Conservation (phyloP, 2,797 vertebrate species). For the Lacerta viridis region DNA sequence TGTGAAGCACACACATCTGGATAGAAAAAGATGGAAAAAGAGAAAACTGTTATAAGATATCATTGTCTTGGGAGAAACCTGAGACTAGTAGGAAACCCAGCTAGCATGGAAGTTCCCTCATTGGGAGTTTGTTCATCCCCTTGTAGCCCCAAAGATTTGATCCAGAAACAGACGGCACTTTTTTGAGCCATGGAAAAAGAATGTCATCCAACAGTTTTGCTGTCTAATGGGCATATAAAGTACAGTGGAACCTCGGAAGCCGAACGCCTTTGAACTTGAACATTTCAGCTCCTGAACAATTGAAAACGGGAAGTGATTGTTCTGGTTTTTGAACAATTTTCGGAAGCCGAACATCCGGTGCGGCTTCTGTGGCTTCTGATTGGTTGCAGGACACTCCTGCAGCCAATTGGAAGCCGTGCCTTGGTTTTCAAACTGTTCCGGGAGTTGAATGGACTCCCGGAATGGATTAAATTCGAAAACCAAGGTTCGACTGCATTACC, state of each 20-base stretch:
- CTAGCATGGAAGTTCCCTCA: not conserved
- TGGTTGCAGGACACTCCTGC: no score
- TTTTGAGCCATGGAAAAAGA: not conserved
- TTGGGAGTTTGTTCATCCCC: not conserved
- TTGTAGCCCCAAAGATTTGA: not conserved
- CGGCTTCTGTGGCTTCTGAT: no score
- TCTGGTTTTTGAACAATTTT: no score
- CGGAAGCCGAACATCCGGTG: fast-evolving
- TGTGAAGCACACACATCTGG: not conserved
- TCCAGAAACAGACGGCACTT: not conserved
- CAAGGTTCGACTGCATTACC: not conserved
- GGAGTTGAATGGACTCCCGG: no score
- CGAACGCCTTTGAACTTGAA: no score
- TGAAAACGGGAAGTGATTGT: no score
- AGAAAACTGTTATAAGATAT: not conserved
- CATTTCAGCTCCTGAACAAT: no score
- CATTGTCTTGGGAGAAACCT: not conserved
- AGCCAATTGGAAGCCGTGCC: no score
- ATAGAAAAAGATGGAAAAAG: not conserved
- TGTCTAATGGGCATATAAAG: not conserved
- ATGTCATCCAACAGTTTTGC: not conserved
- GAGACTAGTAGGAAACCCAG: no score
- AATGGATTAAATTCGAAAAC: no score
- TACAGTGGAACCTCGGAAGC: no score
- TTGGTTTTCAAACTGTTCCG: no score